Percentiles rank a stretch among this genome's conserved stretches.
These are phyloP conservation scores for Callipepla californica DNA, from an alignment of 2,113 vertebrate genomes.

Conservation along the genomic window DNA sequence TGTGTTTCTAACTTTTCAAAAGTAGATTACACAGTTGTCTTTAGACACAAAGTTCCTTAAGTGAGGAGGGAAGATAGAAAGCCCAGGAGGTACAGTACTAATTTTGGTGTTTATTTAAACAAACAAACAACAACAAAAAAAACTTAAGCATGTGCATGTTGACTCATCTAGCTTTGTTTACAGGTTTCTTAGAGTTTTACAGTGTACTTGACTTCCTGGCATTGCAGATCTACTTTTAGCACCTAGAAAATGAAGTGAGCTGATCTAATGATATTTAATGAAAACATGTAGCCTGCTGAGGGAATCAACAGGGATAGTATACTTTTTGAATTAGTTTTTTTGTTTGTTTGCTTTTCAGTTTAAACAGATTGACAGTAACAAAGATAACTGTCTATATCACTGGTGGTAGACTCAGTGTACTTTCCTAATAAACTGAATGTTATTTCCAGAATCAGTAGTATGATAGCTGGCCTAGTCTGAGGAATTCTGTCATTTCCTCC, in stretches of 20 bases:
- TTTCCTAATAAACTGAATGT: slow-evolving; percentile 6
- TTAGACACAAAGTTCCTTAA: neutral
- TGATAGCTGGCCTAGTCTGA: neutral
- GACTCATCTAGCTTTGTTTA: neutral
- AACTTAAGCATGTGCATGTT: neutral
- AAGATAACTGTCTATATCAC: slow-evolving; percentile 16
- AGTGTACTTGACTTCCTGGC: neutral
- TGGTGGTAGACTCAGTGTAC: neutral
- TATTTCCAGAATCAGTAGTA: neutral
- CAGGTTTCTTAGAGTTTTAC: neutral
- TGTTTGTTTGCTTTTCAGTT: neutral
- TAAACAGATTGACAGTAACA: slow-evolving; percentile 30
- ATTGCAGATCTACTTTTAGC: slow-evolving; percentile 43
- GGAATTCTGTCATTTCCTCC: slow-evolving; percentile 34
- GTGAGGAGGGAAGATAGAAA: neutral
- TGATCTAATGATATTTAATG: slow-evolving; percentile 34
- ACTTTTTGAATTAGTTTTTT: slow-evolving; percentile 4
- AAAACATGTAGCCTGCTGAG: neutral
- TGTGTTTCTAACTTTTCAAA: neutral
- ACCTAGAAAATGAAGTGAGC: slow-evolving; percentile 28
- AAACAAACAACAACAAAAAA: neutral
- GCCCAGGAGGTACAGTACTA: neutral
- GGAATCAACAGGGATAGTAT: slow-evolving; percentile 16
- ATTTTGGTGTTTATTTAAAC: neutral
- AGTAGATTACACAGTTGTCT: neutral